Conservation (phyloP, 2,797 vertebrate species). For the Chelonia mydas region DNA sequence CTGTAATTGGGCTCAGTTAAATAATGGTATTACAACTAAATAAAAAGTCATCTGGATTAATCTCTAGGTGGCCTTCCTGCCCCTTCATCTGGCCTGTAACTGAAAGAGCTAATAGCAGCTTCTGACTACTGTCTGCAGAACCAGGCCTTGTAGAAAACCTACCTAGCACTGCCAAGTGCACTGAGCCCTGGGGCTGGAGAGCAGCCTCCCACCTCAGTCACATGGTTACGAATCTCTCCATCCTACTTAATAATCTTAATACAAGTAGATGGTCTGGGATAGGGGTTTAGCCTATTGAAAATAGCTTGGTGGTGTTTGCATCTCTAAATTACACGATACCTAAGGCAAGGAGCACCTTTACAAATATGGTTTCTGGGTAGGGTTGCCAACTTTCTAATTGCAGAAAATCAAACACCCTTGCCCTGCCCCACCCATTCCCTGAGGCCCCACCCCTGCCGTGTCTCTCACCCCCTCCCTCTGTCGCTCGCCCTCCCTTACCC, state of each 20-base stretch:
- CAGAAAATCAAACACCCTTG: no score
- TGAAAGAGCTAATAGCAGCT: neutral
- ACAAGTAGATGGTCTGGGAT: neutral
- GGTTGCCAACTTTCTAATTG: no score
- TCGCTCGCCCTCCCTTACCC: no score
- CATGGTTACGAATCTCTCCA: neutral
- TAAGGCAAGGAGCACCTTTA: neutral
- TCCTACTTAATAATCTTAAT: neutral
- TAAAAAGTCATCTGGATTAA: neutral
- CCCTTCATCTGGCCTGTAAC: neutral
- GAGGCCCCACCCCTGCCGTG: no score
- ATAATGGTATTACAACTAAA: neutral
- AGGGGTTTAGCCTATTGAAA: neutral
- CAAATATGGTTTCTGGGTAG: neutral
- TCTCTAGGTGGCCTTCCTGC: neutral
- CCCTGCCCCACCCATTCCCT: no score
- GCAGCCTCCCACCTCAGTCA: neutral
- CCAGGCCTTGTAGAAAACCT: neutral
- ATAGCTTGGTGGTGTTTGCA: neutral
- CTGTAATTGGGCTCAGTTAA: neutral
- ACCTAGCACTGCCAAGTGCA: neutral
- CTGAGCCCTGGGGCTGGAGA: neutral
- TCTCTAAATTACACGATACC: neutral
- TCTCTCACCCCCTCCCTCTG: no score
- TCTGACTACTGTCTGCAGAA: neutral